Conservation (phyloP, 1,140 invertebrate species). For the Hestina assimilis region DNA sequence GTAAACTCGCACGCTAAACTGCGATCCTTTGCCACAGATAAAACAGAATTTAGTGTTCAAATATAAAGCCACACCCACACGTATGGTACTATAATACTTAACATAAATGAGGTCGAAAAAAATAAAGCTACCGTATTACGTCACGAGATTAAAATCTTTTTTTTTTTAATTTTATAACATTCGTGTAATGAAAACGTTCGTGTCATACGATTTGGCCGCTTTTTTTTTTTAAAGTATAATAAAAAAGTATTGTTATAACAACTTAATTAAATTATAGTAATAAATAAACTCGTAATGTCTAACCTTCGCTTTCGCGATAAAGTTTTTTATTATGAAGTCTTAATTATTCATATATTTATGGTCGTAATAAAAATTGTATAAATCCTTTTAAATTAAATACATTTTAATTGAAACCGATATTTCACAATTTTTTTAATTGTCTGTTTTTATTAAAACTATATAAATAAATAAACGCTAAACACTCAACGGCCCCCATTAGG, state of each 20-base stretch:
- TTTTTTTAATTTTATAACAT: background rate
- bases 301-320: conserved; percentile 6
- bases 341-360: background rate
- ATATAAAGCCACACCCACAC: conserved; percentile 5
- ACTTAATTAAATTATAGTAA: conserved; percentile 21
- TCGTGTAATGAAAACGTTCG: conserved; percentile 7
- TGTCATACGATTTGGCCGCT: conserved; percentile 1
- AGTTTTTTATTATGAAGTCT: conserved; percentile 2
- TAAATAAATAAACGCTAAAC: no score
- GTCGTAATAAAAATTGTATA: background rate
- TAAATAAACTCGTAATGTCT: background rate
- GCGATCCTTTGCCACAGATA: conserved; percentile 38
- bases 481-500: no score
- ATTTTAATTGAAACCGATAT: background rate
- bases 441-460: no score
- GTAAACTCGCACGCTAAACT: conserved; percentile 46
- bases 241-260: conserved; percentile 17
- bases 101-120: background rate
- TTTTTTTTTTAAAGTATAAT: conserved; percentile 5
- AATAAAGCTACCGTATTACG: background rate
- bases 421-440: no score
- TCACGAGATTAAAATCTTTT: conserved; percentile 4
- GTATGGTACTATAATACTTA: background rate
- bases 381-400: background rate
- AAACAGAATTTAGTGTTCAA: conserved; percentile 31